Percentiles rank a stretch among this genome's conserved stretches.
Conservation (phyloP, 1,140 invertebrate genomes). For the Drosophila pseudoananassae region DNA sequence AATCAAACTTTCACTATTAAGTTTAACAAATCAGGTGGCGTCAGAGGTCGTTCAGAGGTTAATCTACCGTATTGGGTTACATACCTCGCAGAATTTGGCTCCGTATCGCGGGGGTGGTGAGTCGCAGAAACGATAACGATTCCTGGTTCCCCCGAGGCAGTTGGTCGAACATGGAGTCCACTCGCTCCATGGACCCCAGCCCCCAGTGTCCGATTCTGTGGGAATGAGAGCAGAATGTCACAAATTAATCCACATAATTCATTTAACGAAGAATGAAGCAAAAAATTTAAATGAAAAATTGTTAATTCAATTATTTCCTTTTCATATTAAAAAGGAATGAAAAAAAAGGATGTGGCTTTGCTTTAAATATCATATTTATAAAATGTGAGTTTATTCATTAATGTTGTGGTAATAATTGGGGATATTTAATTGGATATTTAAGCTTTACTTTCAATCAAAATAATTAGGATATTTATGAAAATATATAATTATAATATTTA, state of each 20-base stretch:
- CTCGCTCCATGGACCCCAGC: slow-evolving; percentile 92
- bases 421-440: too few species aligned
- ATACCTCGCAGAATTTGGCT: slow-evolving; percentile 93
- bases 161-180: slow-evolving; percentile 93
- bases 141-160: slow-evolving; percentile 90
- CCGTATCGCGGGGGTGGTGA: slow-evolving; percentile 92
- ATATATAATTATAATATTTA: background rate
- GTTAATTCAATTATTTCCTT: slow-evolving; percentile 6
- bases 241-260: slow-evolving; percentile 7
- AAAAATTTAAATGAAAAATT: background rate
- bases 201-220: slow-evolving; percentile 90
- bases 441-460: too few species aligned
- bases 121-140: slow-evolving; percentile 93
- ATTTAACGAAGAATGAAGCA: slow-evolving; percentile 5
- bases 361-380: too few species aligned
- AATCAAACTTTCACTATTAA: slow-evolving; percentile 50
- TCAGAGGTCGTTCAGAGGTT: slow-evolving; percentile 38
- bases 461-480: background rate
- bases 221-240: slow-evolving; percentile 5
- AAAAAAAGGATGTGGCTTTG: too few species aligned
- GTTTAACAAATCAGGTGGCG: slow-evolving; percentile 31
- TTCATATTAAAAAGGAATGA: background rate
- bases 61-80: slow-evolving; percentile 43
- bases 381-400: too few species aligned
- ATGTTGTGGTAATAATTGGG: too few species aligned